These are phyloP conservation scores for Microhierax caerulescens DNA, from an alignment of 2,797 vertebrate species.

Conservation along the genomic window DNA sequence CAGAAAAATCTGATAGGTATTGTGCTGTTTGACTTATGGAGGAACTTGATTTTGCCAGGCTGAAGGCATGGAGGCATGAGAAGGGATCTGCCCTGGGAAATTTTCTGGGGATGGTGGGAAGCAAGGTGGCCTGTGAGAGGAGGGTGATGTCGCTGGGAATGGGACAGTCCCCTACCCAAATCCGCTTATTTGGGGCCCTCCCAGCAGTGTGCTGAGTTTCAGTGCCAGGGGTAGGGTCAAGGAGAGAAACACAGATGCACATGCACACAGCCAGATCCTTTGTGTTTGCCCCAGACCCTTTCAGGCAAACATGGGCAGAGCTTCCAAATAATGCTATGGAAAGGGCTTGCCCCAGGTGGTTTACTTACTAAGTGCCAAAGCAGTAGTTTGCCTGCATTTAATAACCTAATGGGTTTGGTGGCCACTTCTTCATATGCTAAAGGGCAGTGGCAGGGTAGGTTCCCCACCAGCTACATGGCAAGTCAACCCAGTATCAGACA, in stretches of 20 bases:
- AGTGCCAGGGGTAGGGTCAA: background rate
- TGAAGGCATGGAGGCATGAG: background rate
- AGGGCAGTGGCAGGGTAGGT: background rate
- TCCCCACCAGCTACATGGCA: background rate
- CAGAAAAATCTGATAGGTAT: background rate
- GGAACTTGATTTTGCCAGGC: background rate
- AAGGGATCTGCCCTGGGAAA: background rate
- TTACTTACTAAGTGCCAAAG: background rate
- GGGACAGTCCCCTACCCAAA: background rate
- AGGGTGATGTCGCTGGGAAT: rapidly evolving
- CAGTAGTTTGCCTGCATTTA: background rate
- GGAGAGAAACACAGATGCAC: background rate
- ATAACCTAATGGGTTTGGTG: background rate
- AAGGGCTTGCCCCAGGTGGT: background rate
- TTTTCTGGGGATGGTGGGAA: background rate
- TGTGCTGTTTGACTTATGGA: background rate
- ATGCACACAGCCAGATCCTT: background rate
- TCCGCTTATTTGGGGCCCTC: background rate
- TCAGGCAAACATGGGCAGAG: background rate
- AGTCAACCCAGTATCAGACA: background rate
- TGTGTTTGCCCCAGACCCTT: background rate
- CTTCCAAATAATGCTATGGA: background rate
- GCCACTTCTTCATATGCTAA: background rate
- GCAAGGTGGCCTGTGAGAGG: background rate
- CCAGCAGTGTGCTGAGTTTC: background rate